Percentiles rank a stretch among this genome's conserved stretches.
phyloP scores from a whole-genome alignment of 2,888 invertebrate genomes.

The Rhagium mordax region DNA sequence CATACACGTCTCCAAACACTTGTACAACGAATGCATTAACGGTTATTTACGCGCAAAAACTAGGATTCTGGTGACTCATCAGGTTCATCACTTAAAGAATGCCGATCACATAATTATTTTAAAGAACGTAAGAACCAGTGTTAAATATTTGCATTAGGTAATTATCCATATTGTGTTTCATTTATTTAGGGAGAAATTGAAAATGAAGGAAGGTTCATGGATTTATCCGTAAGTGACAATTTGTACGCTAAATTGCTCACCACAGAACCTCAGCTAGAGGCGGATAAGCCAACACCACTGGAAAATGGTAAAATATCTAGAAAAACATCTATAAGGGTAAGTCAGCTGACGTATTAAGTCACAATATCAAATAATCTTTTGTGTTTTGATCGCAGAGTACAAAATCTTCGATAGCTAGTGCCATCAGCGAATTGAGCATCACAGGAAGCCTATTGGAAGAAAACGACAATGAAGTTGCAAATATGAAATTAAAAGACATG shows the following conservation, averaged over 20 bases:
- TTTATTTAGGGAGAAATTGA: background rate
- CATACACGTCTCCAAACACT: slow-evolving; percentile 79
- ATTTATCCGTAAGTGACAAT: background rate
- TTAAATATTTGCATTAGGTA: background rate
- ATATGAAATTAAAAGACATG: slow-evolving; percentile 72
- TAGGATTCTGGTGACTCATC: slow-evolving; percentile 87
- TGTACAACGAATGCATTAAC: slow-evolving; percentile 85
- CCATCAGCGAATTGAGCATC: background rate
- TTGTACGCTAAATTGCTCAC: slow-evolving; percentile 1
- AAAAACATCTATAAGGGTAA: background rate
- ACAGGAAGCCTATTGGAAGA: background rate
- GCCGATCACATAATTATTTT: slow-evolving; percentile 79
- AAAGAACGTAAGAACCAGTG: slow-evolving; percentile 71
- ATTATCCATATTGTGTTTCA: background rate
- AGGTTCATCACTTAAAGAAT: slow-evolving; percentile 83
- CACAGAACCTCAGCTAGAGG: background rate
- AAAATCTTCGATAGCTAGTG: background rate
- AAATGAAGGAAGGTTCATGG: background rate
- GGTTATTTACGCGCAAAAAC: slow-evolving; percentile 78
- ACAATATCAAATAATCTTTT: too few species aligned
- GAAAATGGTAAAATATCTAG: background rate
- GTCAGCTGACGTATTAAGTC: too few species aligned
- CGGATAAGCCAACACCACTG: background rate
- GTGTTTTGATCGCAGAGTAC: background rate
- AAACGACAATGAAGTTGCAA: slow-evolving; percentile 42